Base-by-base conservation (phyloP, 2,888 invertebrate species). In the Dichetophora obliterata region DNA sequence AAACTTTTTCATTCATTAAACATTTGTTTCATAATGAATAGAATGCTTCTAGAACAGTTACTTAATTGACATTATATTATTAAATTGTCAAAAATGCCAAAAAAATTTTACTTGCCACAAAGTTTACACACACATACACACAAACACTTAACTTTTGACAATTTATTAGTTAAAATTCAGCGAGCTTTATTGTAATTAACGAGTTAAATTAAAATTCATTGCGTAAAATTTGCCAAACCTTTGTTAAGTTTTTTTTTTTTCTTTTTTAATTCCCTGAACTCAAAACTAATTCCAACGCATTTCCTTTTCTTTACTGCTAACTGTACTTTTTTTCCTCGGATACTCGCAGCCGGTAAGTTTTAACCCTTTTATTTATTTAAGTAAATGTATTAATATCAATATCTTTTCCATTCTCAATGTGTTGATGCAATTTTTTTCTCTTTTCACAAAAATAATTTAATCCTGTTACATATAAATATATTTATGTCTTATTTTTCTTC, bases 281-380 rank as follows among this genome's bases (percentile, higher is more conserved):
- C 50, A 5, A 48, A 34, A 70, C 54, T 61, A 73, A 48, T 72
- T 61, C 9, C 48, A 24, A 50, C 63, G 54, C 70, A 9, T 73
- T 71, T 54, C 31, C 61, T 48, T 73, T 73, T 48, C 43, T 73
- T 73, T 73, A 43, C 19, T 63, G 72, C 61, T 63, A 34, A 48
- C 70, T 34, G 37, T 22, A 19, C 27, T 48, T 24, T 61, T 24
- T 61, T 37, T 61, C 14, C 43, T 43, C 65, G 43, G 54, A 68
- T 31, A 68, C 22, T 19, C 43, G 50, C 19, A 77, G 77, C 77
- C 77, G 73, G 77, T 77, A 77, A 77, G 77, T 77, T 27, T 43
- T 11, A 27, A 27, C 50, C 27, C 2, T 11, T 48, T 27, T 11
- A 57, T 57, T 59, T 37, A 34, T 43, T 61, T 73, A 22, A 14